Evolutionary conservation across 2,113 vertebrate genomes (phyloP), one percentile per base, ranked within the genome.

Genomic region (Garra rufa): DNA sequence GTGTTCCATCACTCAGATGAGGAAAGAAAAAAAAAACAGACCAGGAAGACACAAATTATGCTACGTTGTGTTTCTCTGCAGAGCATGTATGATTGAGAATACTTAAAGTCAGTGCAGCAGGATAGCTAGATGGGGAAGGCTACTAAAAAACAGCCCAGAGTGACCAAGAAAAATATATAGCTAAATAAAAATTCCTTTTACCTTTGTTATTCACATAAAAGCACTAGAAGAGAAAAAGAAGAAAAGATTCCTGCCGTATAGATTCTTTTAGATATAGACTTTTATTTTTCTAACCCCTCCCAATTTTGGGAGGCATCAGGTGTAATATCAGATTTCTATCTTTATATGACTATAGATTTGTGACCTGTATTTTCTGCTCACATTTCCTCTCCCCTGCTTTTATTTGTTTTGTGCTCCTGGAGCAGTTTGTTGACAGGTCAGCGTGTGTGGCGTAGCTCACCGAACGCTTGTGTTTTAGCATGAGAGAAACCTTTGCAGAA

Each of bases 201-300:
- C 19, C 46, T 70, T 82, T 52, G 44, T 71, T 75, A 50, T 80
- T 26, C 9, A 61, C 14, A 67, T 48, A 70, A 82, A 70, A 70
- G 80, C 80, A 82, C 63, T 70, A 71, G 30, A 77, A 52, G 50
- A 81, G 69, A 67, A 9, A 61, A 70, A 85, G 6, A 13, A 86
- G n/a, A 50, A 84, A 87, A 55, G 89, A 90, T 90, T 89, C 92
- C 92, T 92, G 92, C 91, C 92, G 90, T 91, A 91, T 85, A 87
- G 84, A 88, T 63, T 78, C 88, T 92, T 90, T 48, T 46, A 34
- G 30, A 77, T 57, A 77, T n/a, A 55, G 30, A 92, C 90, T 92
- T 93, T 86, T 69, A 80, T 83, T 81, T 52, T 78, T 59, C 91
- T 82, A 79, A 87, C 85, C 86, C 83, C 65, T 88, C 83, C 84